Evolutionary conservation across 2,113 vertebrate species (phyloP).

Genomic region (Conger conger): DNA sequence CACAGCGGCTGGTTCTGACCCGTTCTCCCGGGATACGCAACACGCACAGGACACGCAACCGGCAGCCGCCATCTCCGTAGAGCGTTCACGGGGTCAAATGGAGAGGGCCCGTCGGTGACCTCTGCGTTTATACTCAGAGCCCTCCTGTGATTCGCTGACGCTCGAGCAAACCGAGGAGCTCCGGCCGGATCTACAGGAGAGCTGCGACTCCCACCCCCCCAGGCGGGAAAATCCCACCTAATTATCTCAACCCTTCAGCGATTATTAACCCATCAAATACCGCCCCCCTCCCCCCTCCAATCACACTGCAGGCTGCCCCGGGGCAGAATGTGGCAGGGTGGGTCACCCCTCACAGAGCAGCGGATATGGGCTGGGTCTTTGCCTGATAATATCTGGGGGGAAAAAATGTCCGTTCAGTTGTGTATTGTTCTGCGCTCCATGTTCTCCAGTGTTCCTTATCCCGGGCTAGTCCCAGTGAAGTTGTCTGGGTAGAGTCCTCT

Average conservation of each 20-base stretch:
- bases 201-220: neutral
- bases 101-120: neutral
- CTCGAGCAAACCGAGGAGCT: neutral
- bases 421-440: no score
- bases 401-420: no score
- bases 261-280: conserved; percentile 15
- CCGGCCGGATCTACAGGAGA: neutral
- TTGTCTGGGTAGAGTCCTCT: no score
- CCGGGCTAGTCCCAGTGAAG: no score
- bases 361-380: no score
- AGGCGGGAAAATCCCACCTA: neutral
- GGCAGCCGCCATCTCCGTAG: no score
- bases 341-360: no score
- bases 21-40: neutral
- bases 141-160: neutral
- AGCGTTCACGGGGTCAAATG: no score
- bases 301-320: neutral
- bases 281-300: neutral
- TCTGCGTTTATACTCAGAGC: neutral
- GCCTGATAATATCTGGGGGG: no score
- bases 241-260: conserved; percentile 18
- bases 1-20: neutral
- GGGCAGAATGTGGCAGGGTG: neutral
- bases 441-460: no score
- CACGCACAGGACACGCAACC: neutral